Conservation (phyloP, 2,797 vertebrate genomes). For the Telmatherina bonti region DNA sequence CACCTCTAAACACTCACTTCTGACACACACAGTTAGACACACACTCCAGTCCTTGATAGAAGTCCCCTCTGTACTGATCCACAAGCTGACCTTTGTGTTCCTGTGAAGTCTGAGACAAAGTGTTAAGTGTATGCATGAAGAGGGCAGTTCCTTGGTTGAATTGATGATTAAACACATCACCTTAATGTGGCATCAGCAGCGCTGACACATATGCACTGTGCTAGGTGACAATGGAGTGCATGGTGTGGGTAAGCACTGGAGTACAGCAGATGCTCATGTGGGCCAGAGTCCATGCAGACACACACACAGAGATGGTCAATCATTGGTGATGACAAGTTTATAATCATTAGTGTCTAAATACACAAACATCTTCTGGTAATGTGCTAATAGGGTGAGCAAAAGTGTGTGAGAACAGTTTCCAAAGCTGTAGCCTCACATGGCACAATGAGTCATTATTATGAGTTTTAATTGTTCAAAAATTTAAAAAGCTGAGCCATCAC, state of each 20-base stretch:
- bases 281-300: slow-evolving; percentile 58
- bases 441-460: not conserved
- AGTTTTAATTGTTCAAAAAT: not conserved
- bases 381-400: slow-evolving; percentile 36
- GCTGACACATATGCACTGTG: slow-evolving; percentile 63
- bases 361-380: slow-evolving; percentile 63
- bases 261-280: slow-evolving; percentile 70
- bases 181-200: slow-evolving; percentile 74
- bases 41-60: slow-evolving; percentile 21
- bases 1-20: not conserved
- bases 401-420: slow-evolving; percentile 13
- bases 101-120: slow-evolving; percentile 20
- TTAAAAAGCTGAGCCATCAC: not conserved
- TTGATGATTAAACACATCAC: slow-evolving; percentile 81
- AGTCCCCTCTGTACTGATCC: slow-evolving; percentile 19
- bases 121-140: slow-evolving; percentile 42
- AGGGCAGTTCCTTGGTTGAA: slow-evolving; percentile 59
- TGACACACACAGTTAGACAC: not conserved
- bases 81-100: slow-evolving; percentile 25
- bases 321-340: slow-evolving; percentile 70
- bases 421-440: not conserved
- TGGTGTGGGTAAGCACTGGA: slow-evolving; percentile 36
- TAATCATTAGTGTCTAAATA: slow-evolving; percentile 76
- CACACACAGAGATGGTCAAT: slow-evolving; percentile 68
- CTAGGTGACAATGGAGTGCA: slow-evolving; percentile 78